A percentile compares a stretch with the other conserved stretches of the same genome.
Evolutionary conservation across 2,888 invertebrate species (phyloP).

Genomic region (Heteromyza rotundicornis): DNA sequence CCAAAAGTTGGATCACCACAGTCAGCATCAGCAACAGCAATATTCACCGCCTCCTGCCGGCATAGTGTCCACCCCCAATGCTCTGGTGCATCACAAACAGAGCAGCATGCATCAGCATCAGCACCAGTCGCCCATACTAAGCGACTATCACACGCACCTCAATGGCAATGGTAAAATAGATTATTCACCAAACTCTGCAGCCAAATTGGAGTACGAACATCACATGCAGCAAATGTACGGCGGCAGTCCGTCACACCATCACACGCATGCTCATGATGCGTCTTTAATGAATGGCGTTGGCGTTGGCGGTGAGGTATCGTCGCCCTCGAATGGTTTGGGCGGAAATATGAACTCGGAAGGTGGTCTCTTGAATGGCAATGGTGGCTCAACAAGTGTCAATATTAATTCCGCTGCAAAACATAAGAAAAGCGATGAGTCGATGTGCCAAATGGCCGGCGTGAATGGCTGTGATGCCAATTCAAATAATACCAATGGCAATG

Average conservation of each 20-base stretch:
- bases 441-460: constrained; percentile 43
- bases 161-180: constrained; percentile 52
- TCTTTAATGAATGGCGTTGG: background rate
- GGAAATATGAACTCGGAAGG: constrained; percentile 23
- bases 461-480: constrained; percentile 18
- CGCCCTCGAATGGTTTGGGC: constrained; percentile 34
- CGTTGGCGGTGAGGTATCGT: constrained; percentile 11
- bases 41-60: constrained; percentile 46
- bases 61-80: constrained; percentile 34
- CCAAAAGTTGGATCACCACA: constrained; percentile 47
- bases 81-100: constrained; percentile 43
- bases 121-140: constrained; percentile 40
- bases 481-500: constrained; percentile 18
- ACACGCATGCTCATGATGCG: constrained; percentile 22
- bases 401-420: constrained; percentile 31
- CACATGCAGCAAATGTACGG: constrained; percentile 55
- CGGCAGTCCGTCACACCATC: constrained; percentile 50
- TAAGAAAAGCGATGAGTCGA: constrained; percentile 45
- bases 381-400: constrained; percentile 14
- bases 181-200: constrained; percentile 49
- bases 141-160: constrained; percentile 47
- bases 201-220: constrained; percentile 51
- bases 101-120: no score
- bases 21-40: constrained; percentile 47
- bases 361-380: constrained; percentile 29